phyloP scores from a whole-genome alignment of 2,888 invertebrate genomes.

The Iselma pallidipennis region DNA sequence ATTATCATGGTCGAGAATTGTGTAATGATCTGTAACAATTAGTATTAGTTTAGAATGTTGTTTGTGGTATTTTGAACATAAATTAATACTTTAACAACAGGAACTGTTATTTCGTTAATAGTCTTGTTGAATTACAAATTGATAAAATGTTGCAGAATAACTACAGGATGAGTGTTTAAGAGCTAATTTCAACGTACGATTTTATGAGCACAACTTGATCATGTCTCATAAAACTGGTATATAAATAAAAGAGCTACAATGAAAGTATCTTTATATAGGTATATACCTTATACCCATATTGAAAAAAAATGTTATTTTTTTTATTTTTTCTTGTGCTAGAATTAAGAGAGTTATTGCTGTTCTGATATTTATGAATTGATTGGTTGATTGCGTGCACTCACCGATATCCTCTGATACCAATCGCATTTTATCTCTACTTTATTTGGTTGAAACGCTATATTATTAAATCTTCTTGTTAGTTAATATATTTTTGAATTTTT shows the following conservation, averaged over 20 bases:
- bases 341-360: not conserved
- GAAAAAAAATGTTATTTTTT: too few relatives aligned
- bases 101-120: too few relatives aligned
- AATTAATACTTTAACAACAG: not conserved
- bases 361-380: constrained; percentile 9
- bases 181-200: not conserved
- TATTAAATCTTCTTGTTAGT: not conserved
- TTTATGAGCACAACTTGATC: not conserved
- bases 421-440: constrained; percentile 19
- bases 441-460: constrained; percentile 4
- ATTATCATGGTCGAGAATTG: not conserved
- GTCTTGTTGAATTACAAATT: too few relatives aligned
- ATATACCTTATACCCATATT: not conserved
- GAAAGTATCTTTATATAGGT: not conserved
- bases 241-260: not conserved
- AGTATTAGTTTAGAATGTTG: not conserved
- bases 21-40: constrained; percentile 2
- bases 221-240: not conserved
- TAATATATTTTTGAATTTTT: not conserved
- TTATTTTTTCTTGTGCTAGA: not conserved
- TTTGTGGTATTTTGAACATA: not conserved
- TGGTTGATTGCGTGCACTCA: constrained; percentile 14
- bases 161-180: not conserved
- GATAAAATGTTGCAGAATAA: not conserved
- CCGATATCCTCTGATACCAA: constrained; percentile 11